Conservation (phyloP, 2,113 vertebrate species). For the Leptobrachium ailaonicum region DNA sequence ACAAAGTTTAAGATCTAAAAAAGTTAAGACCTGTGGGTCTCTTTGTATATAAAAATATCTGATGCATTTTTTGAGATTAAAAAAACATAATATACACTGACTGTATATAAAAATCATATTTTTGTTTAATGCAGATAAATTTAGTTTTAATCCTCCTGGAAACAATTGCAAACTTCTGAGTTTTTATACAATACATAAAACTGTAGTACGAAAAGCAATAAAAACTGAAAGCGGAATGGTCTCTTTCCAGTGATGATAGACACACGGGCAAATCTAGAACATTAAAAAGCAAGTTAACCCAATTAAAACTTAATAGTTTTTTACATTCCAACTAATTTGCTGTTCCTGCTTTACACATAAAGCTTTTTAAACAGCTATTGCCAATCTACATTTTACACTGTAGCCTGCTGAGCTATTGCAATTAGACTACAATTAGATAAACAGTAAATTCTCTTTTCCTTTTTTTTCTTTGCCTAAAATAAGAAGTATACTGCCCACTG, state of each 20-base stretch:
- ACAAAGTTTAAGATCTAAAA: too few species aligned
- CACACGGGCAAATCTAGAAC: conserved; percentile 15
- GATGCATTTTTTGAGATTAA: too few species aligned
- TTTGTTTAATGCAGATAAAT: too few species aligned
- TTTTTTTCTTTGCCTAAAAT: conserved; percentile 46
- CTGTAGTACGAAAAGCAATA: not conserved
- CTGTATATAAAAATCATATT: too few species aligned
- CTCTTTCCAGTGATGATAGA: conserved; percentile 29
- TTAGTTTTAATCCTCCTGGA: too few species aligned
- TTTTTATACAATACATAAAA: not conserved
- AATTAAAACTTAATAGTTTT: conserved; percentile 61
- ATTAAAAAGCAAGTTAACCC: conserved; percentile 51
- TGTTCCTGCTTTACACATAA: conserved; percentile 69
- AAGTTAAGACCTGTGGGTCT: too few species aligned
- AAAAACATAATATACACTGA: too few species aligned
- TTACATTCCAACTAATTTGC: conserved; percentile 67
- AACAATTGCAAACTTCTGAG: too few species aligned
- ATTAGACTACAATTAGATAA: conserved; percentile 74
- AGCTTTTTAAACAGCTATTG: conserved; percentile 66
- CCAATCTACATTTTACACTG: conserved; percentile 53
- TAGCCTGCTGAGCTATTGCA: conserved; percentile 67
- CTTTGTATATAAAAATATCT: too few species aligned
- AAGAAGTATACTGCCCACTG: conserved; percentile 51
- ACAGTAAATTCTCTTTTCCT: conserved; percentile 56
- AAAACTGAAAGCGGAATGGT: not conserved